A percentile compares a stretch with the other conserved stretches of the same genome.
Conservation (phyloP, 2,797 vertebrate species). For the Malacoctenus gilli region DNA sequence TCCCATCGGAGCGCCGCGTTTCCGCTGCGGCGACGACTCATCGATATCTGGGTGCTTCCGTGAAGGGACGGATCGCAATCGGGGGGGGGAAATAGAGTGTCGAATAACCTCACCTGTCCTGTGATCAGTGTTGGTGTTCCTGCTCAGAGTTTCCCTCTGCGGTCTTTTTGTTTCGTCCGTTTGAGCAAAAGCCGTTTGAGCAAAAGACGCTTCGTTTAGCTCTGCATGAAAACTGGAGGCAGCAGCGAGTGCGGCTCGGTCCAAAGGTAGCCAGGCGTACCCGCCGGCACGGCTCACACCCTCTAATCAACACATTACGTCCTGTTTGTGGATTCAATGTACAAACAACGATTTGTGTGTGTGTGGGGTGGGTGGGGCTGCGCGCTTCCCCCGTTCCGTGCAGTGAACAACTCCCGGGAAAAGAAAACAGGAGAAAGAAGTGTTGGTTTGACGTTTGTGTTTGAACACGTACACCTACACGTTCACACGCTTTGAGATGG, state of each 20-base stretch:
- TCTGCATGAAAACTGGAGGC: no score
- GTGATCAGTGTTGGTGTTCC: no score
- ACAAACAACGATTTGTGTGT: neutral
- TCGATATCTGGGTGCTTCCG: no score
- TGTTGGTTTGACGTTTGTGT: neutral
- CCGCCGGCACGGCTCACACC: neutral
- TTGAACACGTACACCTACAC: slow-evolving; percentile 14
- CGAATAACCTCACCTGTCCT: no score
- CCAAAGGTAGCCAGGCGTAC: neutral
- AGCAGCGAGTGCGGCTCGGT: no score
- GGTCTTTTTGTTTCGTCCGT: no score
- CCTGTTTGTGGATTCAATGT: neutral
- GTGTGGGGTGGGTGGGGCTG: neutral
- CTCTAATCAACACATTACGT: neutral
- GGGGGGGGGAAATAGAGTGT: no score
- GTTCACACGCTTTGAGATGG: slow-evolving; percentile 20
- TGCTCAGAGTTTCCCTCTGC: no score
- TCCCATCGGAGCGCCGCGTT: slow-evolving; percentile 26
- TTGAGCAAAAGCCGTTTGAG: no score
- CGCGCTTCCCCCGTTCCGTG: neutral
- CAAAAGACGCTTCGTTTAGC: no score
- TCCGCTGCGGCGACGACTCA: no score
- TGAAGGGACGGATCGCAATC: no score
- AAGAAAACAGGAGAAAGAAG: neutral
- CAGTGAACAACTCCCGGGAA: neutral